A percentile compares a stretch with the other conserved stretches of the same genome.
Conservation (phyloP, 2,888 invertebrate genomes). For the Drymonia ruficornis region DNA sequence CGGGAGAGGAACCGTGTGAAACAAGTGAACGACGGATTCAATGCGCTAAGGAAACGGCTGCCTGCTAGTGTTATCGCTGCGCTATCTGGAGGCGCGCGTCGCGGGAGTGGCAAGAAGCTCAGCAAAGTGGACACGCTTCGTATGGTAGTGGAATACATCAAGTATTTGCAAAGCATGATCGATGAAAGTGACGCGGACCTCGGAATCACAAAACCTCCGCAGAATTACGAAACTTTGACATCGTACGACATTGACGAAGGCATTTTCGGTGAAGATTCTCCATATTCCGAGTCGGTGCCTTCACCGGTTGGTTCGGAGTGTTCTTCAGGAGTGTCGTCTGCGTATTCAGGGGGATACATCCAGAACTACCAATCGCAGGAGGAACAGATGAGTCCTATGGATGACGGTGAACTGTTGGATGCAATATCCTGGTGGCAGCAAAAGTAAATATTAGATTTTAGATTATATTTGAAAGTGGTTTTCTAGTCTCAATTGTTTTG, state of each 20-base stretch:
- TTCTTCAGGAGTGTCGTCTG: constrained; percentile 83
- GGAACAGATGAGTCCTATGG: constrained; percentile 87
- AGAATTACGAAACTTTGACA: constrained; percentile 36
- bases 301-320: constrained; percentile 89
- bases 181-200: constrained; percentile 87
- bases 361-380: constrained; percentile 56
- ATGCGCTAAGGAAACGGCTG: constrained; percentile 93
- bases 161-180: constrained; percentile 90
- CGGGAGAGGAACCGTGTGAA: constrained; percentile 97
- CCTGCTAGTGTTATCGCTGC: constrained; percentile 91
- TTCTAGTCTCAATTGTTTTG: constrained; percentile 15
- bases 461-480: constrained; percentile 15
- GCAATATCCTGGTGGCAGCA: constrained; percentile 93
- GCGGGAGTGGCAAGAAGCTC: constrained; percentile 92
- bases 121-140: constrained; percentile 96
- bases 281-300: constrained; percentile 81
- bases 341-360: constrained; percentile 56
- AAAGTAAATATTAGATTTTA: constrained; percentile 55
- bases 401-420: constrained; percentile 93
- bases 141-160: constrained; percentile 96
- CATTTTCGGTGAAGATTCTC: constrained; percentile 65
- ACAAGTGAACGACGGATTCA: constrained; percentile 97
- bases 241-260: constrained; percentile 67
- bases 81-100: constrained; percentile 85
- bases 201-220: constrained; percentile 48